Percentiles rank a stretch among this genome's conserved stretches.
phyloP scores from a whole-genome alignment of 1,140 invertebrate species.

The Neelides sp. region DNA sequence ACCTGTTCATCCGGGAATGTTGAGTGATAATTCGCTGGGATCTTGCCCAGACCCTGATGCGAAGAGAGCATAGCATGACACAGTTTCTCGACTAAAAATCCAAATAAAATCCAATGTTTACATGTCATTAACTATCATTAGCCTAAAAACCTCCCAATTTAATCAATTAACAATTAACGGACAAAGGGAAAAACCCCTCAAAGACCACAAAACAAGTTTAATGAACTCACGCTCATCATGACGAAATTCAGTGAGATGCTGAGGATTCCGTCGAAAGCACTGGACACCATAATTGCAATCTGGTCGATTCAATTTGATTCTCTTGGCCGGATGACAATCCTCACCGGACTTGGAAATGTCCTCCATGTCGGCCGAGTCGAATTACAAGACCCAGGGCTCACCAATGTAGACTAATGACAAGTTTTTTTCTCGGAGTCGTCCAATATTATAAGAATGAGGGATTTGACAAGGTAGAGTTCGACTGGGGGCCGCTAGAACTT shows the following conservation, averaged over 20 bases:
- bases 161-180: conserved; percentile 8
- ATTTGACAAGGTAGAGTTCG: no score
- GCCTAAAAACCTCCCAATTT: conserved; percentile 31
- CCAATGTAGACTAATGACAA: no score
- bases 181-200: conserved; percentile 36
- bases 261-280: conserved; percentile 68
- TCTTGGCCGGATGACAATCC: background rate
- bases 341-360: no score
- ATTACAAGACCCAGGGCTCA: no score
- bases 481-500: no score
- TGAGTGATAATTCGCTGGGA: conserved; percentile 31
- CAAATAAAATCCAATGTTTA: background rate
- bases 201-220: conserved; percentile 32
- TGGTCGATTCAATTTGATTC: no score
- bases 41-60: conserved; percentile 10
- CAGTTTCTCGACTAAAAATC: background rate
- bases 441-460: no score
- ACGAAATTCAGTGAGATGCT: conserved; percentile 62
- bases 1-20: conserved; percentile 4
- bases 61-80: background rate
- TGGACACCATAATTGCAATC: conserved; percentile 53
- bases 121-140: background rate
- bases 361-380: no score
- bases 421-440: no score
- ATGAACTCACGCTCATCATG: conserved; percentile 58